These are phyloP conservation scores for Alligator mississippiensis DNA, from an alignment of 2,113 vertebrate species.

Conservation along the genomic window DNA sequence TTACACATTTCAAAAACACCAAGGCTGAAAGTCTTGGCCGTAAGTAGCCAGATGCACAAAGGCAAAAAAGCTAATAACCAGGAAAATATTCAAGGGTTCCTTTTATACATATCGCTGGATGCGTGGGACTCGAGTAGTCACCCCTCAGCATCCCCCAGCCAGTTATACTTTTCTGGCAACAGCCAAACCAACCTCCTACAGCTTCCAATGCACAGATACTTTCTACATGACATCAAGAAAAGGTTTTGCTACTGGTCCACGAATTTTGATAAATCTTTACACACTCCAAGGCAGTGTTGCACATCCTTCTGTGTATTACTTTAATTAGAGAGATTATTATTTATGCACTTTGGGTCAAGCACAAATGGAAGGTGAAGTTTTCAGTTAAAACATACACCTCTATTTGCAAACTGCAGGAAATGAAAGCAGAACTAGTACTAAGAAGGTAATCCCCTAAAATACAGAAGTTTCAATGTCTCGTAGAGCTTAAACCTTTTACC, in stretches of 20 bases:
- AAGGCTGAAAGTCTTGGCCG: not conserved
- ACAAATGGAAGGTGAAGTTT: not conserved
- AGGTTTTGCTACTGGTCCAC: not conserved
- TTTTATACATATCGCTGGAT: not conserved
- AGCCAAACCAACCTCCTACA: constrained; percentile 30
- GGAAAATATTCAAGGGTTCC: not conserved
- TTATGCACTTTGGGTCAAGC: not conserved
- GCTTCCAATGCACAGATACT: constrained; percentile 49
- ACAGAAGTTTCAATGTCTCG: not conserved
- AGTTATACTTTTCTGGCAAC: accelerated
- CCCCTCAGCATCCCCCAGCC: not conserved
- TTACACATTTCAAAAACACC: not conserved
- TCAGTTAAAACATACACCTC: not conserved
- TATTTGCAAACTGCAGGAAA: not conserved
- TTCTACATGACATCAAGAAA: constrained; percentile 27
- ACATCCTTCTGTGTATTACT: not conserved
- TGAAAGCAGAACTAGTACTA: no score
- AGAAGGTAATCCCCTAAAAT: no score
- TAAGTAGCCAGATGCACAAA: accelerated
- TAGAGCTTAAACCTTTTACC: not conserved
- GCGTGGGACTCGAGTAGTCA: not conserved
- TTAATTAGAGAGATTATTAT: accelerated
- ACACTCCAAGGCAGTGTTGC: not conserved
- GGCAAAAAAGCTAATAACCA: not conserved
- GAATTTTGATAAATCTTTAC: not conserved